Percentiles rank a stretch among this genome's conserved stretches.
Conservation (phyloP, 2,888 invertebrate species). For the Osedax frankpressi region DNA sequence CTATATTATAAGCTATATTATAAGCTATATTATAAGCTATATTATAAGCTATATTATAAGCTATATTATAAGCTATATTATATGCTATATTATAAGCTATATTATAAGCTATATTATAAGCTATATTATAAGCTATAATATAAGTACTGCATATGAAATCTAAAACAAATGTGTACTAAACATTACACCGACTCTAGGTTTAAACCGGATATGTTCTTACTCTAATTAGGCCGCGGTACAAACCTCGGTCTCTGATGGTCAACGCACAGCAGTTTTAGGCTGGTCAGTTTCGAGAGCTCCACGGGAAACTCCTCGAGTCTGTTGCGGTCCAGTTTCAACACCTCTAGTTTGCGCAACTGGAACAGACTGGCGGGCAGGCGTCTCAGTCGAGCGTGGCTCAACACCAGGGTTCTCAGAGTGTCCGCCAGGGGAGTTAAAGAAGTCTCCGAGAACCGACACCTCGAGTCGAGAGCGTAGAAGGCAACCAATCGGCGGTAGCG, state of each 20-base stretch:
- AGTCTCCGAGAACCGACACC: slow-evolving; percentile 23
- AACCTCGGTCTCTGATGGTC: slow-evolving; percentile 28
- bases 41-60: no score
- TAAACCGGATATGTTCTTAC: no score
- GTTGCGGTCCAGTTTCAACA: slow-evolving; percentile 29
- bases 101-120: no score
- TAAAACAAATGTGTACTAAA: no score
- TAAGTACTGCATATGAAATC: no score
- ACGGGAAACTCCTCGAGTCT: slow-evolving; percentile 28
- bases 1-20: no score
- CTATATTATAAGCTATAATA: no score
- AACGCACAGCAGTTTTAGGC: slow-evolving; percentile 27
- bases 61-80: no score
- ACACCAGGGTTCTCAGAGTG: slow-evolving; percentile 27
- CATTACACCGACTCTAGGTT: no score
- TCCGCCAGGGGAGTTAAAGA: slow-evolving; percentile 24
- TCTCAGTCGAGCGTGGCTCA: slow-evolving; percentile 26
- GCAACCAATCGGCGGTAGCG: slow-evolving; percentile 25
- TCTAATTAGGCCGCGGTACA: no score
- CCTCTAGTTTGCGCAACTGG: slow-evolving; percentile 27
- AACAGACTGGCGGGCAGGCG: slow-evolving; percentile 27
- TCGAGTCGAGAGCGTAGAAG: slow-evolving; percentile 28
- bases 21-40: no score
- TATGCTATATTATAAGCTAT: no score
- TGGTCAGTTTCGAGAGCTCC: slow-evolving; percentile 27